phyloP scores from a whole-genome alignment of 2,113 vertebrate species.

The Sander lucioperca region DNA sequence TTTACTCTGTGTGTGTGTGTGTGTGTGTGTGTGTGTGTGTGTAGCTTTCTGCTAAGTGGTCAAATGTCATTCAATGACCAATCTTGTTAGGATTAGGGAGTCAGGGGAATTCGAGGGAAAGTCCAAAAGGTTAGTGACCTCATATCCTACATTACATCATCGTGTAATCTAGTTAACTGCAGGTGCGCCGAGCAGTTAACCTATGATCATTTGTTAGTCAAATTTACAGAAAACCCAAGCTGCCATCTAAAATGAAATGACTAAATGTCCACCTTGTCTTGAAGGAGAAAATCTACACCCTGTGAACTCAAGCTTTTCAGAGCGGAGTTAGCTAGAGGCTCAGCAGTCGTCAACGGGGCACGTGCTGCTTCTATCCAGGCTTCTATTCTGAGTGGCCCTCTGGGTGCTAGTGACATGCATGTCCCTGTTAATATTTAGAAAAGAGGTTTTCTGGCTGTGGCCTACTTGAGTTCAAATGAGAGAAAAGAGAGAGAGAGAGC shows the following conservation, averaged over 20 bases:
- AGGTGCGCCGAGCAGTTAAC: conserved; percentile 14
- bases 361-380: conserved; percentile 68
- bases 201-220: conserved; percentile 24
- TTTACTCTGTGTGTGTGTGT: conserved; percentile 30
- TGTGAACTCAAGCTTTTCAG: conserved; percentile 44
- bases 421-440: conserved; percentile 83
- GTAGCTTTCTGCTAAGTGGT: conserved; percentile 37
- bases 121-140: conserved; percentile 38
- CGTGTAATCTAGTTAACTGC: conserved; percentile 41
- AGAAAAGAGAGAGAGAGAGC: conserved; percentile 43
- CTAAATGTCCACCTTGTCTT: not conserved
- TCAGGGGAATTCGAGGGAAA: conserved; percentile 48
- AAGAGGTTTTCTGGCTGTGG: conserved; percentile 82
- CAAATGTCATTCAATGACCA: conserved; percentile 62
- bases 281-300: conserved; percentile 15
- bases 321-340: conserved; percentile 60
- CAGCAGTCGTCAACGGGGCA: conserved; percentile 56
- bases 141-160: conserved; percentile 40
- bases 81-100: conserved; percentile 71
- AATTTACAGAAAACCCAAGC: conserved; percentile 1
- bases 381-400: conserved; percentile 85
- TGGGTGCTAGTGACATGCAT: conserved; percentile 76
- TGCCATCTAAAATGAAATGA: not conserved
- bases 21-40: conserved; percentile 3
- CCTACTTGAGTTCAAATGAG: conserved; percentile 80